Evolutionary conservation across 2,113 vertebrate species (phyloP).

Genomic region (Poecile atricapillus): DNA sequence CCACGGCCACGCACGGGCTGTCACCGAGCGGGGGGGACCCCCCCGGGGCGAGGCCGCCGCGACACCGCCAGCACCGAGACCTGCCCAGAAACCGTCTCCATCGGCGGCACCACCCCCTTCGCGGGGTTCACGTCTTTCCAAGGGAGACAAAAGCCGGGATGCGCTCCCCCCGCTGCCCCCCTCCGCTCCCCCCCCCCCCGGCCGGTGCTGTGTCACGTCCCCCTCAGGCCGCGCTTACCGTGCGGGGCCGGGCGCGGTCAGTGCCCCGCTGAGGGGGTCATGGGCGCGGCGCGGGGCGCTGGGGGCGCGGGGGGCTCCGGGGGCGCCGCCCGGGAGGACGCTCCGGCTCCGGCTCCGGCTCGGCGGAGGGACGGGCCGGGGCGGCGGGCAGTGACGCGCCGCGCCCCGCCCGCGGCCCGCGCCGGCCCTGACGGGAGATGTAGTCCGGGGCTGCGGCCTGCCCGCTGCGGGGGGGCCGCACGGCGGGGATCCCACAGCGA

Average conservation of each 20-base stretch:
- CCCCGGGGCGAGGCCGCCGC: background rate
- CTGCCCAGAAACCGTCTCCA: background rate
- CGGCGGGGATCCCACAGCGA: too few relatives aligned
- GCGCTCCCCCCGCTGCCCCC: background rate
- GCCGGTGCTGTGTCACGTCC: background rate
- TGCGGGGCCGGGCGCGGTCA: background rate
- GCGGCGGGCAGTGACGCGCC: background rate
- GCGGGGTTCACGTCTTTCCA: background rate
- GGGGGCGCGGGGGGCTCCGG: background rate
- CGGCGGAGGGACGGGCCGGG: background rate
- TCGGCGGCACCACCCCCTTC: background rate
- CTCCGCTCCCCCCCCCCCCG: background rate
- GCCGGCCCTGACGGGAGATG: conserved; percentile 17
- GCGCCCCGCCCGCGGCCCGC: background rate
- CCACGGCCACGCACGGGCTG: background rate
- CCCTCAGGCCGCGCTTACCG: background rate
- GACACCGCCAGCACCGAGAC: background rate
- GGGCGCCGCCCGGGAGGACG: background rate
- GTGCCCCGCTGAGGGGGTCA: background rate
- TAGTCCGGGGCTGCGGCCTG: background rate
- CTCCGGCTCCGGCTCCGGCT: background rate
- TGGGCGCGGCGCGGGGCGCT: background rate
- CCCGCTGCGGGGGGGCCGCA: background rate
- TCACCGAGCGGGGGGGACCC: background rate
- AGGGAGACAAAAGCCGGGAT: background rate